Evolutionary conservation across 1,140 invertebrate genomes (phyloP).

Genomic region (Brachionus manjavacas): DNA sequence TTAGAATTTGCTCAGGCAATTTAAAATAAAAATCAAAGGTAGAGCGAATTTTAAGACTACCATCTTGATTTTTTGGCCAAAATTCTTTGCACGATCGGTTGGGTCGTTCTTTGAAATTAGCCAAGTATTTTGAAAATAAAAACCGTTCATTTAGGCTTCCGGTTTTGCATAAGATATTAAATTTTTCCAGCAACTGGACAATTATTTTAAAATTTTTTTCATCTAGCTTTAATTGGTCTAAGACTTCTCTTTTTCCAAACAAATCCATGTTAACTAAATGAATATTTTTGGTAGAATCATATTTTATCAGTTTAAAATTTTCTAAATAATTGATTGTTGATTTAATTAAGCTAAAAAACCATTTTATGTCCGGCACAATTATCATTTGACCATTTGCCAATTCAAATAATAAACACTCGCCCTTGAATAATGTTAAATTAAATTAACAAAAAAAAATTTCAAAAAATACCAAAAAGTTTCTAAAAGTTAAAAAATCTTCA

Average conservation of each 20-base stretch:
- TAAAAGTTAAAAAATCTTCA: constrained; percentile 1
- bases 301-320: background rate
- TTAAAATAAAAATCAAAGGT: background rate
- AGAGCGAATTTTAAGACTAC: background rate
- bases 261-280: background rate
- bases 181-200: background rate
- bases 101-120: background rate
- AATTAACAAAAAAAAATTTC: background rate
- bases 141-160: background rate
- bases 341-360: background rate
- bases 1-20: background rate
- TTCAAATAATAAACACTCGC: background rate
- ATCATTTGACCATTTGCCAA: background rate
- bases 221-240: background rate
- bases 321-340: background rate
- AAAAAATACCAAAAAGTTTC: background rate
- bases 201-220: background rate
- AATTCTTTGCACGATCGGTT: background rate
- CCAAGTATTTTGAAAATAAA: background rate
- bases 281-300: background rate
- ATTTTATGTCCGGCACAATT: constrained; percentile 5
- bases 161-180: background rate
- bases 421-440: background rate
- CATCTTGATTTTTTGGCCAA: background rate
- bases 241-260: background rate